Evolutionary conservation across 2,113 vertebrate species (phyloP).

Genomic region (Vicugna pacos): DNA sequence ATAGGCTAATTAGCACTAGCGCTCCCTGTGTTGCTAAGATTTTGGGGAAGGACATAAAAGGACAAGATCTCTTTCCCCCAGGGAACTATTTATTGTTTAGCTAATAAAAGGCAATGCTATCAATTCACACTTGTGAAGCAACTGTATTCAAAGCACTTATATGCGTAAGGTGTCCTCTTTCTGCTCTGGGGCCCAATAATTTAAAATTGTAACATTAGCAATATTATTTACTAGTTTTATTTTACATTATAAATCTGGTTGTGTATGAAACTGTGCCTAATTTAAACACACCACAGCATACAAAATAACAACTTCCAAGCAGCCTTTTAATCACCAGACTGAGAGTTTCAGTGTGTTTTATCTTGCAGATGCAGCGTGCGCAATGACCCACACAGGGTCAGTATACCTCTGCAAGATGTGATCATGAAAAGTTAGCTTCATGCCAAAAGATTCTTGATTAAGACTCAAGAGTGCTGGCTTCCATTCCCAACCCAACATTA

Average conservation of each 20-base stretch:
- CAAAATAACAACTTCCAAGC: background rate
- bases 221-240: background rate
- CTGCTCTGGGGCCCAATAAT: background rate
- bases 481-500: background rate
- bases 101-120: background rate
- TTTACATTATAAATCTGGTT: constrained; percentile 9
- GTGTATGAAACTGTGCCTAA: background rate
- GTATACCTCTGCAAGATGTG: background rate
- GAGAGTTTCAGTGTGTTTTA: background rate
- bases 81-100: background rate
- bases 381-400: background rate
- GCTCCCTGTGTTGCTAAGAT: background rate
- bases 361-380: background rate
- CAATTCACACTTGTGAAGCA: background rate
- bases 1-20: background rate
- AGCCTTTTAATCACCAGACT: background rate
- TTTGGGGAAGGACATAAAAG: background rate
- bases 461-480: background rate
- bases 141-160: background rate
- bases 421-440: background rate
- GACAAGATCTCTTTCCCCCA: background rate
- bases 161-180: background rate
- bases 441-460: background rate
- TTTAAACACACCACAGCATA: background rate
- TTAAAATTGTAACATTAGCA: constrained; percentile 16